Evolutionary conservation across 2,113 vertebrate genomes (phyloP).

Genomic region (Bettongia penicillata): DNA sequence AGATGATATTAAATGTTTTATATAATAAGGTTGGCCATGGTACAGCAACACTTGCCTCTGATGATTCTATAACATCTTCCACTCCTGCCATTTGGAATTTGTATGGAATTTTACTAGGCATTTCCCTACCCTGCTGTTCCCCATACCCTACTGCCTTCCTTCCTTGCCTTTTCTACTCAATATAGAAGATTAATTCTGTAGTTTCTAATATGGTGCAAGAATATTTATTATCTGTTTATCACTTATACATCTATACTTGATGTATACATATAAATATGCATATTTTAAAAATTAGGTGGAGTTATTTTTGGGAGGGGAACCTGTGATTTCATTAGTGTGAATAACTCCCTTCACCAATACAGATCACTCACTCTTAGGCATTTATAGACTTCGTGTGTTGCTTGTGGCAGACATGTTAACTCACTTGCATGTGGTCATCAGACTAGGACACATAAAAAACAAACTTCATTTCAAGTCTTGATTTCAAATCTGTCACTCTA

Average conservation of each 20-base stretch:
- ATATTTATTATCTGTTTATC: slow-evolving; percentile 50
- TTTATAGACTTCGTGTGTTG: background rate
- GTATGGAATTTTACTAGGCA: slow-evolving; percentile 48
- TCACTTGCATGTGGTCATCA: background rate
- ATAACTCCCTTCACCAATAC: background rate
- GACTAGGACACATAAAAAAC: background rate
- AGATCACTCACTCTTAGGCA: background rate
- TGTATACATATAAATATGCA: background rate
- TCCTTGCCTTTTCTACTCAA: background rate
- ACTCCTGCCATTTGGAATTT: background rate
- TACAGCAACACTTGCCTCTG: slow-evolving; percentile 53
- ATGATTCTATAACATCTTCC: slow-evolving; percentile 26
- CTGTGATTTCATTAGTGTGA: background rate
- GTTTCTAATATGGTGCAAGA: slow-evolving; percentile 18
- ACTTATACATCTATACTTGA: slow-evolving; percentile 44
- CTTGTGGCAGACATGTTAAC: background rate
- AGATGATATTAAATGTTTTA: slow-evolving; percentile 69
- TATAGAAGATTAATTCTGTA: background rate
- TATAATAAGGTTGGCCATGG: slow-evolving; percentile 47
- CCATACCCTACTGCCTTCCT: background rate
- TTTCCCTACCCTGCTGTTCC: background rate
- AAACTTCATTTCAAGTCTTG: background rate
- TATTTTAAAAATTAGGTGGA: background rate
- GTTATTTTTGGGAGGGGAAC: background rate
- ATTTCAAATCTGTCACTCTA: background rate